phyloP scores from a whole-genome alignment of 53 echinoderm and acorn worm species.

The Echinometra lucunter region DNA sequence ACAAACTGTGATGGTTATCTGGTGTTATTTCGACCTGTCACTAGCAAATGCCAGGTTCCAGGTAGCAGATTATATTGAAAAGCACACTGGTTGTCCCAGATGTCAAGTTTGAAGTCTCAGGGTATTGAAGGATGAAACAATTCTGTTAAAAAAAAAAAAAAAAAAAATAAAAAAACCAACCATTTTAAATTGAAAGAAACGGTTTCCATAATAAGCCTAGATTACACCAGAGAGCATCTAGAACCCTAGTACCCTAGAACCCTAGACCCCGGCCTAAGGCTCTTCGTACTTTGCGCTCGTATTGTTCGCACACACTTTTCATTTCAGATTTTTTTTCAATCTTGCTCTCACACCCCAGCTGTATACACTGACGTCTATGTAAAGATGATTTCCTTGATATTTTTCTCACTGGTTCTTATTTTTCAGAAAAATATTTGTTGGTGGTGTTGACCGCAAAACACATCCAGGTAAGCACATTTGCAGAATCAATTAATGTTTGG shows the following conservation, averaged over 20 bases:
- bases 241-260: too few relatives aligned
- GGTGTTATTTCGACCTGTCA: not conserved
- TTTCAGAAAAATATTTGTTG: constrained; percentile 90
- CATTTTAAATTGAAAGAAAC: too few relatives aligned
- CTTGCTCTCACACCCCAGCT: not conserved
- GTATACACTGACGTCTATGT: too few relatives aligned
- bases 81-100: too few relatives aligned
- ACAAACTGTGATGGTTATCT: not conserved
- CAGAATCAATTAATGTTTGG: too few relatives aligned
- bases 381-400: not conserved
- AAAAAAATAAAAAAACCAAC: too few relatives aligned
- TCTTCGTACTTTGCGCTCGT: not conserved
- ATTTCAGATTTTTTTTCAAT: not conserved
- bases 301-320: not conserved
- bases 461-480: constrained; percentile 78
- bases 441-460: constrained; percentile 82
- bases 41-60: not conserved
- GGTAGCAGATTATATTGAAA: not conserved
- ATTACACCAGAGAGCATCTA: too few relatives aligned
- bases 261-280: too few relatives aligned
- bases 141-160: too few relatives aligned
- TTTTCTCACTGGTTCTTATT: not conserved
- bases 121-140: too few relatives aligned
- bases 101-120: too few relatives aligned
- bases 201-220: too few relatives aligned